Evolutionary conservation across 2,888 invertebrate genomes (phyloP), one percentile per base, ranked within the genome.

Genomic region (Callimorpha dominula): DNA sequence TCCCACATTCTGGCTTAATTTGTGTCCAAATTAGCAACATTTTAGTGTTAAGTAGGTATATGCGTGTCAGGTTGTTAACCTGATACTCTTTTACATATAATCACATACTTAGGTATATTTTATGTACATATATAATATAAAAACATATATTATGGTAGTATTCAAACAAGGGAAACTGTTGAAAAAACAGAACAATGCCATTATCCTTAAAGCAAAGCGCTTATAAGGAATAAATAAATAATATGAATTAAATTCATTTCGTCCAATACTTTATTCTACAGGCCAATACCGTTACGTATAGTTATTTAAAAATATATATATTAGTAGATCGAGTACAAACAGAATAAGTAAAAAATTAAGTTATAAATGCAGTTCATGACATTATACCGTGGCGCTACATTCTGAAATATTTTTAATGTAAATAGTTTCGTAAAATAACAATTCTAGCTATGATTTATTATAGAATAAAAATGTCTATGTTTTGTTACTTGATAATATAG

Each of bases 291-390:
- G 57, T 46, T 42, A 31, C 15, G 40, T 54, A n/a, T 7, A 14
- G 42, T 31, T 73, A 42, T 71, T 49, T 7, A 17, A 60, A 14
- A 57, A 67, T 31, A 12, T 15, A 12, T 15, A 68, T 63, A 57
- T 71, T 73, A 73, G 76, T 70, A 79, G 40, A 72, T 68, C 67
- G 72, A 73, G 74, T 57, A 63, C 70, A 68, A 42, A 69, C 70
- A 76, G 42, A 77, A 76, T 69, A 64, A 52, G 67, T 67, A 66
- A 74, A 62, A 68, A 73, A 74, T 31, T 31, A 31, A 31, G 31
- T 31, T n/a, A 75, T 20, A 75, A 71, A 52, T 74, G 71, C 69
- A 74, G 75, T 77, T 69, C 67, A 62, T 43, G 60, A 46, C n/a
- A n/a, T 68, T 71, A 71, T 67, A 49, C 71, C 63, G 65, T 64